Base-by-base conservation (phyloP, 2,113 vertebrate species). In the Fukomys damarensis region DNA sequence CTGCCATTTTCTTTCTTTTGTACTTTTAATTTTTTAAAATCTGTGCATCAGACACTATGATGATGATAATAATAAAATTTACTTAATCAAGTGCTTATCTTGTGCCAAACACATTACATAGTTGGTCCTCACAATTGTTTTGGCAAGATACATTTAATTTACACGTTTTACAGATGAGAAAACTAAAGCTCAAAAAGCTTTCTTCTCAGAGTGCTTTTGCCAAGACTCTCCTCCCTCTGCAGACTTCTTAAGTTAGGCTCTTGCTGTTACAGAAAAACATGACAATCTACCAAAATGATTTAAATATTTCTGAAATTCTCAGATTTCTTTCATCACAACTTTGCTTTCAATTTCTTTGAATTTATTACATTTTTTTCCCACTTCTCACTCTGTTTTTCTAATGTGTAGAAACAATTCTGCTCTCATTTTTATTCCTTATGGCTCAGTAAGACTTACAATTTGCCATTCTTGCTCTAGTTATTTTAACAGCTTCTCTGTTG, bases 381-480 rank as follows among this genome's bases (percentile, higher is more conserved):
- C 19, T 52, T 76, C 59, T 95, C 13, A 19, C 5, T 77, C 41
- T 86, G 17, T 5, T 81, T 11, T 16, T 93, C 38, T 30, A 76
- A 89, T 70, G 14, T 56, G 0, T 38, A n/a, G 61, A 41, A 63
- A 82, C 13, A 28, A 41, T 81, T 77, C 17, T 24, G 0, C 65
- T 94, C 61, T 89, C 14, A 11, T n/a, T 91, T 93, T 93, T 66
- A 65, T 91, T 63, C 26, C 17, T 95, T 63, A 54, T 41, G 54
- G 16, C 12, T 91, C 41, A 66, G 22, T 22, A 59, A 93, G 61
- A 91, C 7, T 30, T 88, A 81, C 49, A 93, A 77, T 59, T 94
- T 93, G 20, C 54, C 52, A 49, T 94, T 86, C 35, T 94, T 83
- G 9, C 63, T 89, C 35, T 84, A 79, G 38, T 93, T 41, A 86